phyloP scores from a whole-genome alignment of 1,140 invertebrate species.

The Rhopalosiphum maidis region DNA sequence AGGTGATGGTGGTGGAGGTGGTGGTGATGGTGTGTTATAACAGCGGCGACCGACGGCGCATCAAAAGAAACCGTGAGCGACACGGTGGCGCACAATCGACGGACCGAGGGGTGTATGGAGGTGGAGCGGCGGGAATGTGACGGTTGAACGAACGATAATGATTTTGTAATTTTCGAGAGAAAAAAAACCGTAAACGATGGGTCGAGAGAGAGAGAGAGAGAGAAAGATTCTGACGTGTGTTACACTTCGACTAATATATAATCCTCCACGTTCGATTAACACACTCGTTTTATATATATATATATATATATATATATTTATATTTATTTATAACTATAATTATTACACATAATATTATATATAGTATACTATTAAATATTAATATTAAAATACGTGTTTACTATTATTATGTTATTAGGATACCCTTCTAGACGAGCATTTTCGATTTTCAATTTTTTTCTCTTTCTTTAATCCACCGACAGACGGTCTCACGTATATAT shows the following conservation, averaged over 20 bases:
- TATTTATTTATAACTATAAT: conserved; percentile 16
- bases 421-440: not conserved
- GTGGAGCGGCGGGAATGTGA: not conserved
- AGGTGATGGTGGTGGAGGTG: not conserved
- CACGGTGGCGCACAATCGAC: not conserved
- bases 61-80: not conserved
- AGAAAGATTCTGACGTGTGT: not conserved
- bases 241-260: conserved; percentile 7
- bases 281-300: not conserved
- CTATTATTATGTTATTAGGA: conserved; percentile 1
- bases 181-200: not conserved
- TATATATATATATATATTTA: too few species aligned
- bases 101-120: not conserved
- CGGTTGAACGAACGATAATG: conserved; percentile 6
- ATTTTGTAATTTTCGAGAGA: conserved; percentile 12
- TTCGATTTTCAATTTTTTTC: not conserved
- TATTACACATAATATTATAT: conserved; percentile 14
- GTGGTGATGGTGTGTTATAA: not conserved
- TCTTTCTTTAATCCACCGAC: conserved; percentile 6
- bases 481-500: not conserved
- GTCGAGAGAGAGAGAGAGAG: not conserved
- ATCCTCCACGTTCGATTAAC: not conserved
- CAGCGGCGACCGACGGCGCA: not conserved
- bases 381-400: conserved; percentile 14
- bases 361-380: not conserved